Percentiles rank a stretch among this genome's conserved stretches.
Evolutionary conservation across 2,113 vertebrate genomes (phyloP).

Genomic region (Protobothrops flavoviridis): DNA sequence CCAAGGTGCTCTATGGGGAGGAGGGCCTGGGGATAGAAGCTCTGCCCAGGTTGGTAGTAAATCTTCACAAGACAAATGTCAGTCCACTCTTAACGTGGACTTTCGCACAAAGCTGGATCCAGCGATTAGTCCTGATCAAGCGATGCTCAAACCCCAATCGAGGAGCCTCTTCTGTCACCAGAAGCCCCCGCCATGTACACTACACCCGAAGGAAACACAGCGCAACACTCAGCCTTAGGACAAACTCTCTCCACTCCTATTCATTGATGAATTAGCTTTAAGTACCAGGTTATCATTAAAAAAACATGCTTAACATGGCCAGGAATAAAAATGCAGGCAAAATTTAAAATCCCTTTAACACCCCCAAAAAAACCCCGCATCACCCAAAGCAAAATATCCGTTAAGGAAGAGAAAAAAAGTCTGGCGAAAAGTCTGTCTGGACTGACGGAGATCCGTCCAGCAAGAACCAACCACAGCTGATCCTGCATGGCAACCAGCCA

Average conservation of each 20-base stretch:
- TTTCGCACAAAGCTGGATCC: not conserved
- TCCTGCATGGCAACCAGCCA: not conserved
- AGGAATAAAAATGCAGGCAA: not conserved
- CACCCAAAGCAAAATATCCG: not conserved
- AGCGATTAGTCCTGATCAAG: not conserved
- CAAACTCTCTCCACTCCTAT: not conserved
- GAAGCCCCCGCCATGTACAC: no score
- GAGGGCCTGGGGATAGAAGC: not conserved
- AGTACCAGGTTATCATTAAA: not conserved
- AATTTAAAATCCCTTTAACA: not conserved
- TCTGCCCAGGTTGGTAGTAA: not conserved
- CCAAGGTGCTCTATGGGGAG: not conserved
- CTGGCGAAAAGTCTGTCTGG: not conserved
- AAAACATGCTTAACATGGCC: not conserved
- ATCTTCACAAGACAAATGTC: not conserved
- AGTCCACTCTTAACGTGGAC: not conserved
- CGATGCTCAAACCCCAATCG: not conserved
- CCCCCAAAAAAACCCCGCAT: not conserved
- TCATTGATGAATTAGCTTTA: not conserved
- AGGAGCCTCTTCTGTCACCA: not conserved
- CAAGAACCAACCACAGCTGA: not conserved
- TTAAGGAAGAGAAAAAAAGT: not conserved
- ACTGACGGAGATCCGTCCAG: not conserved
- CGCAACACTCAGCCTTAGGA: not conserved
- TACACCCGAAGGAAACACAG: not conserved